phyloP scores from a whole-genome alignment of 2,797 vertebrate genomes.

The Strix occidentalis region DNA sequence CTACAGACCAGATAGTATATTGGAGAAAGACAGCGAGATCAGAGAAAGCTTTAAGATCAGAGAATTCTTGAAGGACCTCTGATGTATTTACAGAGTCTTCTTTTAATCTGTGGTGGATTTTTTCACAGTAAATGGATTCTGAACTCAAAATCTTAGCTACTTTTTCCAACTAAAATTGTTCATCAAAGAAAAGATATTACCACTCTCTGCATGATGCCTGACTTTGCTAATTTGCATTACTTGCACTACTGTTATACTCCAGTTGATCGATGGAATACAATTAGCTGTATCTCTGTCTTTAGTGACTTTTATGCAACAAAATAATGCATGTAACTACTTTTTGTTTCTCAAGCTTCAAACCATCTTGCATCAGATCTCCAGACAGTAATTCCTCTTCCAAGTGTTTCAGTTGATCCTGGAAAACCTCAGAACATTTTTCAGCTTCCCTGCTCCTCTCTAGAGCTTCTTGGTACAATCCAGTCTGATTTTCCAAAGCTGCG shows the following conservation, averaged over 20 bases:
- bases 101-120: background rate
- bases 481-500: conserved; percentile 78
- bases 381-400: conserved; percentile 83
- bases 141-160: background rate
- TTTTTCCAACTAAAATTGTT: background rate
- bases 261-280: background rate
- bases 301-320: background rate
- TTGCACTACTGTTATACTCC: background rate
- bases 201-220: background rate
- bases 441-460: conserved; percentile 79
- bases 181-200: background rate
- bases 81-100: background rate
- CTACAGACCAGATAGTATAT: background rate
- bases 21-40: background rate
- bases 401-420: conserved; percentile 76
- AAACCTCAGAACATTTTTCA: conserved; percentile 79
- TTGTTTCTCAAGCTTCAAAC: conserved; percentile 80
- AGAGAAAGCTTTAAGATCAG: background rate
- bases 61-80: background rate
- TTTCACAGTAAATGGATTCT: background rate
- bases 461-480: conserved; percentile 74
- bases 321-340: conserved; percentile 75
- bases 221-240: background rate
- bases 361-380: conserved; percentile 78
- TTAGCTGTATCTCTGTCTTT: background rate